Conservation (phyloP, 1,140 invertebrate genomes). For the Hylaeus anthracinus region DNA sequence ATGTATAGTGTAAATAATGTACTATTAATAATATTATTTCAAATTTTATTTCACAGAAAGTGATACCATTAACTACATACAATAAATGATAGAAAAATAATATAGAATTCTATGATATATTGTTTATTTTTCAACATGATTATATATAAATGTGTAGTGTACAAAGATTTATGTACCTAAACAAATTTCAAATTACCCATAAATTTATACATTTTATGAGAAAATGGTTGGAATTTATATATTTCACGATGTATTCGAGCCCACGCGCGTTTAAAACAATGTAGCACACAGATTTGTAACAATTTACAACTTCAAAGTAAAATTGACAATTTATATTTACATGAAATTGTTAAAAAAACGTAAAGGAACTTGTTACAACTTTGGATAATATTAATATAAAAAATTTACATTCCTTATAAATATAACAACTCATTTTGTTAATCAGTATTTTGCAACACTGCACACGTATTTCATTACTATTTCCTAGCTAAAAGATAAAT, state of each 20-base stretch:
- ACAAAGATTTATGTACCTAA: neutral
- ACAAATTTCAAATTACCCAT: constrained; percentile 13
- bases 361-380: constrained; percentile 20
- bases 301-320: constrained; percentile 16
- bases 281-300: constrained; percentile 12
- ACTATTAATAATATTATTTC: too few species aligned
- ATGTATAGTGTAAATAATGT: neutral
- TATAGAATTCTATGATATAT: constrained; percentile 40
- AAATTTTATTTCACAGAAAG: neutral
- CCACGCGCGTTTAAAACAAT: constrained; percentile 24
- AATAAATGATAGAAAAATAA: constrained; percentile 25
- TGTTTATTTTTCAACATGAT: constrained; percentile 38
- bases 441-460: constrained; percentile 6
- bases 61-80: neutral
- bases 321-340: constrained; percentile 28
- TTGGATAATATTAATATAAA: constrained; percentile 29
- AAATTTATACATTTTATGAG: constrained; percentile 30
- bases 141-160: constrained; percentile 30
- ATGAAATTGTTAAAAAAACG: constrained; percentile 20
- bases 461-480: constrained; percentile 7
- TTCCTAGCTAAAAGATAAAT: constrained; percentile 29
- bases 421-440: constrained; percentile 8
- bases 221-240: constrained; percentile 23
- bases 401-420: constrained; percentile 24
- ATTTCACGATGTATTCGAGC: constrained; percentile 1